A percentile compares a stretch with the other conserved stretches of the same genome.
These are phyloP conservation scores for Pteronotus mesoamericanus DNA, from an alignment of 2,797 vertebrate species.

Conservation along the genomic window DNA sequence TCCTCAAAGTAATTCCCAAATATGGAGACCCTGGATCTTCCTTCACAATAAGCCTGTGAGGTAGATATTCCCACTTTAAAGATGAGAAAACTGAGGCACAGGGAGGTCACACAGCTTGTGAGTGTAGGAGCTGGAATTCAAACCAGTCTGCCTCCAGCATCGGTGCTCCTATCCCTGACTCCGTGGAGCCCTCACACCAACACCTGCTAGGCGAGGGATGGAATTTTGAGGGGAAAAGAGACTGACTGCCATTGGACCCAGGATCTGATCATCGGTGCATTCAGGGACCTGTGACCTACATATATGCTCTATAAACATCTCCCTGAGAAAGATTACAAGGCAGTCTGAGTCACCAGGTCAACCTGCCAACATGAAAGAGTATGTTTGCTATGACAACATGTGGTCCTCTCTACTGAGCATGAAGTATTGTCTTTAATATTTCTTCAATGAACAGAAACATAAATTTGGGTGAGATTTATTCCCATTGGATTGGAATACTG, in stretches of 20 bases:
- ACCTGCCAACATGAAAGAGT: neutral
- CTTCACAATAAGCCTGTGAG: neutral
- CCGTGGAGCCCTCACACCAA: neutral
- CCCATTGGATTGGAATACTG: accelerated
- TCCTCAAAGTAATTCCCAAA: neutral
- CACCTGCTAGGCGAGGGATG: accelerated
- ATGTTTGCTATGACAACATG: accelerated
- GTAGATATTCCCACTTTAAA: accelerated
- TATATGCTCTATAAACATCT: no score
- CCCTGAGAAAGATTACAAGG: neutral
- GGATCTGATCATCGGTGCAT: no score
- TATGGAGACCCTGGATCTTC: neutral
- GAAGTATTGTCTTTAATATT: neutral
- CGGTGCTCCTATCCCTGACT: no score
- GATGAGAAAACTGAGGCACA: neutral
- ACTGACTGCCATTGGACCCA: accelerated
- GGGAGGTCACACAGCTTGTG: neutral
- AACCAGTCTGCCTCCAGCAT: accelerated
- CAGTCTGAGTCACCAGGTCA: no score
- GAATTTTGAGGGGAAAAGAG: no score
- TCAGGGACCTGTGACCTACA: no score
- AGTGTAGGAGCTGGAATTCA: neutral
- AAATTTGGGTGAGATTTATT: neutral
- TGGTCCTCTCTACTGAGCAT: accelerated
- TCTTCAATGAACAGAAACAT: neutral